phyloP scores from a whole-genome alignment of 2,888 invertebrate species.

The Encarsia formosa region DNA sequence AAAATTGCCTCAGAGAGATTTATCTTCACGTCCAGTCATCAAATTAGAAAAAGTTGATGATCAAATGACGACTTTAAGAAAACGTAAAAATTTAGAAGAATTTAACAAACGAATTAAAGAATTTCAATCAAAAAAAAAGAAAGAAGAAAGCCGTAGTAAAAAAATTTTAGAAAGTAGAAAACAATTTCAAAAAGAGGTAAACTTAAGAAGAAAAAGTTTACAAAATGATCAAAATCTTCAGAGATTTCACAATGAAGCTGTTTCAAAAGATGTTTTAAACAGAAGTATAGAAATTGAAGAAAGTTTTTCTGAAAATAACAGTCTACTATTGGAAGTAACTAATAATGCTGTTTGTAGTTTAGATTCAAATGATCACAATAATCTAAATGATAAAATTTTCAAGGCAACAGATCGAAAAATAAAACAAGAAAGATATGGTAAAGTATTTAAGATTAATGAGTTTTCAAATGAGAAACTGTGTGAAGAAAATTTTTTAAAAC shows the following conservation, averaged over 20 bases:
- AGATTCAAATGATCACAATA: not conserved
- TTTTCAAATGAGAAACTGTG: not conserved
- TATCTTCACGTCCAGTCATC: constrained; percentile 11
- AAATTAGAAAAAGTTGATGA: constrained; percentile 31
- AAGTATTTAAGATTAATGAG: not conserved
- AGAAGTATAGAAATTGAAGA: no score
- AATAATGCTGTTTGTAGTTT: no score
- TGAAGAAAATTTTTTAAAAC: not conserved
- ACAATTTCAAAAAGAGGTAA: no score
- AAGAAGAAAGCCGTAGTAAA: not conserved
- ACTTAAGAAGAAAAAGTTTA: constrained; percentile 4
- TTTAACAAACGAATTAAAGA: constrained; percentile 21
- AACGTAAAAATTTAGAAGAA: constrained; percentile 31
- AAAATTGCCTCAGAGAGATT: constrained; percentile 19
- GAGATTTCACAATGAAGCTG: not conserved
- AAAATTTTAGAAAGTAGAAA: not conserved
- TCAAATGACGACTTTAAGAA: constrained; percentile 32
- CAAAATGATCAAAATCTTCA: not conserved
- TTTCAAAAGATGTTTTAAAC: no score
- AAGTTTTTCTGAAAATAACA: no score
- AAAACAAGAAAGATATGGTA: constrained; percentile 9
- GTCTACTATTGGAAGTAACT: no score
- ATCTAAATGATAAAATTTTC: constrained; percentile 3
- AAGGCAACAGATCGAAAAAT: constrained; percentile 5
- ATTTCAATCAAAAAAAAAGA: constrained; percentile 3